phyloP scores from a whole-genome alignment of 2,113 vertebrate species.

The Sorex araneus region DNA sequence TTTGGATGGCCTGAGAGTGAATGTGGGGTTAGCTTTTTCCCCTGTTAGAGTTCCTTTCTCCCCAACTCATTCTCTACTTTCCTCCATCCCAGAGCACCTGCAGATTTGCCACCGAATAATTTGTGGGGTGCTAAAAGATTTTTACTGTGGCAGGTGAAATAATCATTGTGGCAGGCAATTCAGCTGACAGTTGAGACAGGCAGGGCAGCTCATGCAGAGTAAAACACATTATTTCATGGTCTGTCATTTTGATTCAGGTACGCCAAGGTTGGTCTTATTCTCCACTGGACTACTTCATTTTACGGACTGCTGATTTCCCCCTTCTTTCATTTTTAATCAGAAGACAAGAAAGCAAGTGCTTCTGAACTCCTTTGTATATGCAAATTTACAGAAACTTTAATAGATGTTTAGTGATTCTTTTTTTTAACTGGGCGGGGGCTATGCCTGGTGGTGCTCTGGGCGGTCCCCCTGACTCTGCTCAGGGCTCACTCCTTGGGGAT shows the following conservation, averaged over 20 bases:
- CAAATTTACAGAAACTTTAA: background rate
- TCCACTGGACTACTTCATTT: slow-evolving; percentile 66
- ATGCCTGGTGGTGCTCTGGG: too few relatives aligned
- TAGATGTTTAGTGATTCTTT: too few relatives aligned
- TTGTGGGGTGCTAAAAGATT: slow-evolving; percentile 73
- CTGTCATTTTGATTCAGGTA: slow-evolving; percentile 86
- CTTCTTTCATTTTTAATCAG: slow-evolving; percentile 38
- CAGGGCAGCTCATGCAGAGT: slow-evolving; percentile 63
- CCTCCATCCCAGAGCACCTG: background rate
- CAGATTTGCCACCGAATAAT: slow-evolving; percentile 66
- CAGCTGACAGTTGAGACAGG: slow-evolving; percentile 70
- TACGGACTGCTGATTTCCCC: slow-evolving; percentile 39
- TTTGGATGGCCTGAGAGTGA: too few relatives aligned
- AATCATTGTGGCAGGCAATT: slow-evolving; percentile 82
- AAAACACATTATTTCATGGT: slow-evolving; percentile 83
- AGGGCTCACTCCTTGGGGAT: too few relatives aligned
- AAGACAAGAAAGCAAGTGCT: slow-evolving; percentile 75
- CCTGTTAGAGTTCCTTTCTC: background rate
- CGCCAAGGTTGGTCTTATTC: slow-evolving; percentile 62
- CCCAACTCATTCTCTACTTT: background rate
- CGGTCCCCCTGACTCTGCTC: too few relatives aligned
- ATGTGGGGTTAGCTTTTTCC: too few relatives aligned
- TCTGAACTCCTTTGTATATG: background rate
- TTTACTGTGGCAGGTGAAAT: slow-evolving; percentile 77
- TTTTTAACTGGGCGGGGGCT: too few relatives aligned